Evolutionary conservation across 1,140 invertebrate species (phyloP), one percentile per base, ranked within the genome.

Genomic region (Pteromalus puparum): DNA sequence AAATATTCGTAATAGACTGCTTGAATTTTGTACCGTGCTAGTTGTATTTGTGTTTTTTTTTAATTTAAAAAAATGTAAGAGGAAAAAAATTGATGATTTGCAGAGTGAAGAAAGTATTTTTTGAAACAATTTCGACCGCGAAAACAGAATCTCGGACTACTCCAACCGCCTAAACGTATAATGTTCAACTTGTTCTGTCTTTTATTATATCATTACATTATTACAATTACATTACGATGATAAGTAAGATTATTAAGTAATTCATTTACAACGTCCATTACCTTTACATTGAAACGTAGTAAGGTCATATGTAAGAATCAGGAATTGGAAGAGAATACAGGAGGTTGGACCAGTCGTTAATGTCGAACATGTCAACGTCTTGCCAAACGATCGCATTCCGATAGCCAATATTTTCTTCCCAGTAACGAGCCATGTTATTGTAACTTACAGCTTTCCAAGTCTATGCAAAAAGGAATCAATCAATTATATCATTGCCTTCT

Each of bases 401-500:
- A 9, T 9, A 68, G 10, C 65, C 85, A 13, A 87, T 10, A 30
- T 88, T 18, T 21, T 90, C 89, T 76, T 87, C 34, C 89, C 89
- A 90, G 13, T 88, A 90, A 9, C 30, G 48, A 48, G 87, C 85
- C 88, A 90, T 89, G 75, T 87, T 89, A 72, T 88, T 88, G 65
- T 85, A 89, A 21, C 30, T 73, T 3, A 48, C 72, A 65, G 81
- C 53, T n/a, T 79, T 74, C 89, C 88, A 90, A 15, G 86, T 88
- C 89, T 90, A 72, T 24, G 61, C 28, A 74, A 82, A 15, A 81
- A 81, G 18, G 61, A 61, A 80, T 48, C 34, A 21, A 61, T 26
- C 5, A 73, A 72, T 82, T 75, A 18, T 77, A 26, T 76, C 72
- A 84, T 67, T 76, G 68, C 78, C 72, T 75, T 68, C 30, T 85